Conservation (phyloP, 2,113 vertebrate genomes). For the Lepus timidus region DNA sequence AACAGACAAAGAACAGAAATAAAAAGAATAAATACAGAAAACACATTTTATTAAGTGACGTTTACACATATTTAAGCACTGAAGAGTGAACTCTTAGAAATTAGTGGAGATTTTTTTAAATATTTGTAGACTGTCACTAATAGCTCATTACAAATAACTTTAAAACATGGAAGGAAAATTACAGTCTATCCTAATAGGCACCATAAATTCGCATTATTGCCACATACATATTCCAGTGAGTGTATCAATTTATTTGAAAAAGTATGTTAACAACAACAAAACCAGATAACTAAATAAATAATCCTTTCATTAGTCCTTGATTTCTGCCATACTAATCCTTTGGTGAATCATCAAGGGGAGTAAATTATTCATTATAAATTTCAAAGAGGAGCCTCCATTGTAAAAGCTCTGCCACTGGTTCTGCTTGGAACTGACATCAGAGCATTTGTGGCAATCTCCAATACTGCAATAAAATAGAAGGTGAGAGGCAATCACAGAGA, state of each 20-base stretch:
- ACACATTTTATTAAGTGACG: background rate
- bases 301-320: constrained; percentile 70
- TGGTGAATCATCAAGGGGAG: constrained; percentile 76
- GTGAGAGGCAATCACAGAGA: constrained; percentile 65
- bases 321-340: constrained; percentile 67
- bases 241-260: constrained; percentile 79
- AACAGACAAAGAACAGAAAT: background rate
- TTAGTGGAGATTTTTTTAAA: constrained; percentile 30
- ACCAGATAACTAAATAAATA: constrained; percentile 73
- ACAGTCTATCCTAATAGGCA: background rate
- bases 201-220: constrained; percentile 69
- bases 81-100: constrained; percentile 1
- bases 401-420: constrained; percentile 68
- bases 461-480: constrained; percentile 68
- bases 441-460: constrained; percentile 66
- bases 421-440: constrained; percentile 71
- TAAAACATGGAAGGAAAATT: constrained; percentile 62
- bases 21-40: background rate
- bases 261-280: constrained; percentile 78
- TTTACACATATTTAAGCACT: constrained; percentile 47
- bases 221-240: constrained; percentile 61
- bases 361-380: constrained; percentile 80
- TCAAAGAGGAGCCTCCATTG: constrained; percentile 69
- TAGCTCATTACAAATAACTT: constrained; percentile 57
- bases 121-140: constrained; percentile 57